Evolutionary conservation across 2,113 vertebrate genomes (phyloP), one percentile per base, ranked within the genome.

Genomic region (Rhabdornis inornatus): DNA sequence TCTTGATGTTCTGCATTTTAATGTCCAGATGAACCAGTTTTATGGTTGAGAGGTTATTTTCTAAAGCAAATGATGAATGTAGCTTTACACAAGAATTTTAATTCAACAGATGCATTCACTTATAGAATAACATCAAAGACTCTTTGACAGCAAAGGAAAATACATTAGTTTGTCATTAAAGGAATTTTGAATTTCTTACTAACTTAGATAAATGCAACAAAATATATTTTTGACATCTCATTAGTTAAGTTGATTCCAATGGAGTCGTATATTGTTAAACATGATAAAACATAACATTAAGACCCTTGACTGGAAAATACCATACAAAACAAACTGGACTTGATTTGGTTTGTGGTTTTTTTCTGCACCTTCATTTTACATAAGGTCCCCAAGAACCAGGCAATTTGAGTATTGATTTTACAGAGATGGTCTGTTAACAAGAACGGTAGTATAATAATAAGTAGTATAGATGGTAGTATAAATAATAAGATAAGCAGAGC

Each of bases 141-240:
- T 55, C 60, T 56, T 78, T 88, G 88, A 68, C 68, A 89, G 53
- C 33, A 94, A 92, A 96, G 91, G 69, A 89, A 96, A 93, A 95
- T 85, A 50, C 49, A 85, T 92, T 81, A 77, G 37, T 53, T 85
- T 95, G 63, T 84, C 90, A 96, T 96, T 83, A 91, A 83, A 84
- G 87, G 74, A 78, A 85, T 88, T 96, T 68, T 70, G 31, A 76
- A 95, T 97, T 95, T 96, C 87, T 71, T 90, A 87, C 94, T 97
- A 97, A 97, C 85, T 93, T 83, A 97, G 97, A 98, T 97, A 96
- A 97, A 98, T 98, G 94, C 87, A 95, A 76, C 65, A 74, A 95
- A 97, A 95, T 96, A 55, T 78, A 65, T 89, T 91, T 90, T 94
- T 94, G 95, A 94, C 86, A 59, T 75, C 72, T 93, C 80, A 69